phyloP scores from a whole-genome alignment of 2,888 invertebrate genomes.

The Drosophila kanekoi region DNA sequence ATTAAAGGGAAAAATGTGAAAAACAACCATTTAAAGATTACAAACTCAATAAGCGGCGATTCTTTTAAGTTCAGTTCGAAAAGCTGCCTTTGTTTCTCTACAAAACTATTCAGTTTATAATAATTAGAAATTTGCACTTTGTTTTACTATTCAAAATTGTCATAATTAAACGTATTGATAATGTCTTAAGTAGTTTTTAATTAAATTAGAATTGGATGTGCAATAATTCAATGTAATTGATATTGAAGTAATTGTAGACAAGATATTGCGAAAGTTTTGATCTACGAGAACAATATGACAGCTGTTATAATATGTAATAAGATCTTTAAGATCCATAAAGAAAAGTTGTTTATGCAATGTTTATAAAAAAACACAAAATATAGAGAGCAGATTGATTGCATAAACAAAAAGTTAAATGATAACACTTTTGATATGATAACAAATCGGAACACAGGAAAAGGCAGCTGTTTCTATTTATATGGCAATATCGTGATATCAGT shows the following conservation, averaged over 20 bases:
- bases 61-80: no score
- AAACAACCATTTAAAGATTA: no score
- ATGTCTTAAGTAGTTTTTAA: no score
- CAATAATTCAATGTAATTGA: no score
- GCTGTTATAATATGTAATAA: no score
- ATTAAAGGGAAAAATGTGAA: not conserved
- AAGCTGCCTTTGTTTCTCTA: no score
- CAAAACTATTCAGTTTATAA: not conserved
- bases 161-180: no score
- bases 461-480: not conserved
- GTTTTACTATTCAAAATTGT: not conserved
- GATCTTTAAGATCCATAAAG: no score
- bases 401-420: not conserved
- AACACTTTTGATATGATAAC: not conserved
- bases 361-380: not conserved
- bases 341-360: not conserved
- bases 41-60: no score
- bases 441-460: not conserved
- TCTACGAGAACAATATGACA: no score
- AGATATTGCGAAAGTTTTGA: no score
- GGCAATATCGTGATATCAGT: not conserved
- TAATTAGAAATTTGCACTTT: not conserved
- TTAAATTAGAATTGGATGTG: no score
- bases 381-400: not conserved
- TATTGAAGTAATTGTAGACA: not conserved